Evolutionary conservation across 2,888 invertebrate species (phyloP).

Genomic region (Melinaea marsaeus): DNA sequence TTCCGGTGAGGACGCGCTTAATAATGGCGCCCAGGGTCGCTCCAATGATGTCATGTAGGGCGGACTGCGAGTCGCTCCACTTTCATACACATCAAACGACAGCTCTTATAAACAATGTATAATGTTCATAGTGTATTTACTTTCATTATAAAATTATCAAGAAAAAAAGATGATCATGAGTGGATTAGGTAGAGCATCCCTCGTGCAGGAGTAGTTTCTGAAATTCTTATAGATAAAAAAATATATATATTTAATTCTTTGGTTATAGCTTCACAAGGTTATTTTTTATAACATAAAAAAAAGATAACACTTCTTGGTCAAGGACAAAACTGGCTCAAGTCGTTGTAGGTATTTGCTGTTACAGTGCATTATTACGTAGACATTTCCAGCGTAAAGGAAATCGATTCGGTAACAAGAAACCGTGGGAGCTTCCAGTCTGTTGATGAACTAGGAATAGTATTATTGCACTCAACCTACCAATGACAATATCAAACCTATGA

Average conservation of each 20-base stretch:
- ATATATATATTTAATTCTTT: too few species aligned
- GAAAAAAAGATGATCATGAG: too few species aligned
- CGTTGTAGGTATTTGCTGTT: background rate
- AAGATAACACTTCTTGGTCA: too few species aligned
- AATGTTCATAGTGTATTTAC: background rate
- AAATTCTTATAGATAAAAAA: too few species aligned
- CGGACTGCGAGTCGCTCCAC: constrained; percentile 7
- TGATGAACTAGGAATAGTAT: background rate
- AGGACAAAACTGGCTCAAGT: too few species aligned
- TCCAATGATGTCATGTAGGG: constrained; percentile 24
- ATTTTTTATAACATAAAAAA: too few species aligned
- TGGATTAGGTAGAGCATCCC: too few species aligned
- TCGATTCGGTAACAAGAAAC: constrained; percentile 1
- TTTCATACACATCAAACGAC: background rate
- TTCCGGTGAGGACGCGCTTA: constrained; percentile 6
- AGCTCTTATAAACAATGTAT: background rate
- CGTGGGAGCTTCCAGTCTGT: constrained; percentile 2
- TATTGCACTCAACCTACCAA: background rate
- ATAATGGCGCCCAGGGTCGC: constrained; percentile 14
- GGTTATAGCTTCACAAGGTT: too few species aligned
- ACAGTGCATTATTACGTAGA: background rate
- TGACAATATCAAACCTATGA: too few species aligned
- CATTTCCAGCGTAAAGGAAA: background rate
- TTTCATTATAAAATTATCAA: too few species aligned
- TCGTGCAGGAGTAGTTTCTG: too few species aligned